Evolutionary conservation across 2,888 invertebrate genomes (phyloP).

Genomic region (Petrophora chlorosata): DNA sequence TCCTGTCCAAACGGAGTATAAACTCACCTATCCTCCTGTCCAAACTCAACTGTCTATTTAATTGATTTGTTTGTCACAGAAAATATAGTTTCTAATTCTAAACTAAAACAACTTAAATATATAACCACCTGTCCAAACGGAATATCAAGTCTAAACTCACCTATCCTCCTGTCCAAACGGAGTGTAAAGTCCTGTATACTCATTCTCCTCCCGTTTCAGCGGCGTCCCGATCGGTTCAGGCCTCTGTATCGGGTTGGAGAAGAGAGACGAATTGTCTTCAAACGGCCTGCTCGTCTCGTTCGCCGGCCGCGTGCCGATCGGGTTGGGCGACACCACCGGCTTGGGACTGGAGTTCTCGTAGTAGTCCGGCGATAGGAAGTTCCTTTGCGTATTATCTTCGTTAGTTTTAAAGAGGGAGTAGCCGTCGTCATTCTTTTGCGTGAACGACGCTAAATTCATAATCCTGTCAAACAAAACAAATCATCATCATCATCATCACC

Average conservation of each 20-base stretch:
- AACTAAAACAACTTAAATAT: no score
- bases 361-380: constrained; percentile 63
- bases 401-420: constrained; percentile 71
- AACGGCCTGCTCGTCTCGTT: constrained; percentile 45
- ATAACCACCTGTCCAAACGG: no score
- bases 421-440: constrained; percentile 76
- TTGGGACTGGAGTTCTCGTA: constrained; percentile 61
- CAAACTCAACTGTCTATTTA: no score
- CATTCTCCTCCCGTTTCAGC: constrained; percentile 37
- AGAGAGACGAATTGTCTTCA: constrained; percentile 64
- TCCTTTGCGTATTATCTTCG: constrained; percentile 61
- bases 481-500: no score
- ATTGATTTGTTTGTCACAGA: no score
- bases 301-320: constrained; percentile 69
- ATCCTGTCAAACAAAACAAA: no score
- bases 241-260: constrained; percentile 58
- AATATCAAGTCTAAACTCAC: constrained; percentile 41
- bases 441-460: constrained; percentile 73
- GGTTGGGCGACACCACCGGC: constrained; percentile 68
- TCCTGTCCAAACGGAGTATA: no score
- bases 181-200: constrained; percentile 35
- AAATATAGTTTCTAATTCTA: no score
- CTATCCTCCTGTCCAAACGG: constrained; percentile 49
- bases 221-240: constrained; percentile 68
- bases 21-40: no score